Conservation (phyloP, 2,113 vertebrate species). For the Melanocharis versteri region DNA sequence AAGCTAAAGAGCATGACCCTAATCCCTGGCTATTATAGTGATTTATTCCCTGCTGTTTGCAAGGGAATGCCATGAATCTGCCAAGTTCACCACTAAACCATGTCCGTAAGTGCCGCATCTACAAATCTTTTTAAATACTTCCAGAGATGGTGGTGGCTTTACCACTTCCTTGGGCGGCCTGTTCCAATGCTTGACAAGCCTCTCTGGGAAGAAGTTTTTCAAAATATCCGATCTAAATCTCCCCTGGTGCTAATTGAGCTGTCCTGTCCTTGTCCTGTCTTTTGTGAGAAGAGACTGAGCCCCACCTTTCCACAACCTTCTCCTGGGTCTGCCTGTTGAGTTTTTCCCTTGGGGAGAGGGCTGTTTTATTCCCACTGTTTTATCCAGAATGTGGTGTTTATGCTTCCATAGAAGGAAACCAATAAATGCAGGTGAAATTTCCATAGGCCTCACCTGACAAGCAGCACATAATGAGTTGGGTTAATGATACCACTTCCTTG, state of each 20-base stretch:
- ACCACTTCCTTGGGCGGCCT: background rate
- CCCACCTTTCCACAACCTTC: background rate
- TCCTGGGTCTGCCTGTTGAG: background rate
- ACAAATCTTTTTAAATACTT: background rate
- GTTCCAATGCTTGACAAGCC: background rate
- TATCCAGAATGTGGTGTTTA: background rate
- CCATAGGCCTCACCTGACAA: constrained; percentile 29
- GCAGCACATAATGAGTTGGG: constrained; percentile 34
- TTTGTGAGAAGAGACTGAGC: background rate
- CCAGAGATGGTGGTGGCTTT: background rate
- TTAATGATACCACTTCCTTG: constrained; percentile 55
- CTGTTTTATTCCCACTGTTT: background rate
- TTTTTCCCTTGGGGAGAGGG: background rate
- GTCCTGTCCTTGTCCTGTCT: rapidly evolving
- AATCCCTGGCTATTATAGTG: background rate
- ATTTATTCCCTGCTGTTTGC: background rate
- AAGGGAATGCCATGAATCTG: background rate
- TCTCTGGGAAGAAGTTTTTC: background rate
- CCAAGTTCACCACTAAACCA: background rate
- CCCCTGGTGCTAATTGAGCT: background rate
- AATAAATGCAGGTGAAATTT: constrained; percentile 21
- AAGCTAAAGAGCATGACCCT: background rate
- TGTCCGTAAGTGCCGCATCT: background rate
- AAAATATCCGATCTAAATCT: background rate
- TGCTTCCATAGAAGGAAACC: background rate